Evolutionary conservation across 2,888 invertebrate genomes (phyloP).

Genomic region (Macropis europaea): DNA sequence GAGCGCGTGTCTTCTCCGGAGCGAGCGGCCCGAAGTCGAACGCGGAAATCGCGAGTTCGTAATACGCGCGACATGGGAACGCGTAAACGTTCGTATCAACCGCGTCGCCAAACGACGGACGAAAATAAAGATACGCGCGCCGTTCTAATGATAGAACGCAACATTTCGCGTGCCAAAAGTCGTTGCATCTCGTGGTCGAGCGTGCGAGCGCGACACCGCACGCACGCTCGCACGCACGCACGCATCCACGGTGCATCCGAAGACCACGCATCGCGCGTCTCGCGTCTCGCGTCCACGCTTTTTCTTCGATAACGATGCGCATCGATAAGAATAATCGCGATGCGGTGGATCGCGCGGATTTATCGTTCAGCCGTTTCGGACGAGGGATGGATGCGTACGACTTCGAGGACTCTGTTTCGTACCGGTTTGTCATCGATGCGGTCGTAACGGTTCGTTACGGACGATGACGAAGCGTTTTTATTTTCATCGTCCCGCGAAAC

Average conservation of each 20-base stretch:
- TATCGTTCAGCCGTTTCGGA: no score
- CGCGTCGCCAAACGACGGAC: slow-evolving; percentile 37
- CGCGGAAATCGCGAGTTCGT: no score
- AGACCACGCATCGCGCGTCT: background rate
- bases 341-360: no score
- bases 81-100: slow-evolving; percentile 22
- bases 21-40: background rate
- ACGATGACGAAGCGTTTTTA: background rate
- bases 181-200: background rate
- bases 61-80: background rate
- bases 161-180: slow-evolving; percentile 42
- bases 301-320: no score
- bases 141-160: slow-evolving; percentile 39
- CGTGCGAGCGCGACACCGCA: background rate
- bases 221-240: no score
- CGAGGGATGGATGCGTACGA: no score
- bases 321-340: no score
- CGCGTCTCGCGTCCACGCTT: no score
- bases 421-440: no score
- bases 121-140: slow-evolving; percentile 42
- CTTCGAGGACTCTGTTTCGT: no score
- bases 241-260: background rate
- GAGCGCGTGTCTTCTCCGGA: background rate
- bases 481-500: background rate
- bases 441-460: background rate